These are phyloP conservation scores for Noturus placidus DNA, from an alignment of 2,113 vertebrate species.

Conservation along the genomic window DNA sequence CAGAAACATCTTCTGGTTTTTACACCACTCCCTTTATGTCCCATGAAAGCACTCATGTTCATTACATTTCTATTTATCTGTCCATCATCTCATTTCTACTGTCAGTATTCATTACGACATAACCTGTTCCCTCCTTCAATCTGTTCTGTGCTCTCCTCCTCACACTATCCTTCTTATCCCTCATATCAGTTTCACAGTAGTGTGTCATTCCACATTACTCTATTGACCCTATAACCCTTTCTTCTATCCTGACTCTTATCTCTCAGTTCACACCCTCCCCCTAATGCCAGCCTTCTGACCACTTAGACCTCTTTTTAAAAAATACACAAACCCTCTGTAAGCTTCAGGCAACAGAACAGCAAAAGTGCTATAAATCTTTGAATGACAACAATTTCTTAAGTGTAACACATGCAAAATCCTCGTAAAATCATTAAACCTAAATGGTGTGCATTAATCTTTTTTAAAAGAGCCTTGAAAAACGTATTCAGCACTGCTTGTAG, in stretches of 20 bases:
- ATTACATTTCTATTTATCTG: neutral
- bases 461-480: conserved; percentile 2
- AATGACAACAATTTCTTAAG: conserved; percentile 7
- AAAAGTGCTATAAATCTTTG: conserved; percentile 16
- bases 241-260: conserved; percentile 69
- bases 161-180: conserved; percentile 13
- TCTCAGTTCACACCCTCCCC: conserved; percentile 56
- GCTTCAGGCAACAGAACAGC: neutral
- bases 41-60: neutral
- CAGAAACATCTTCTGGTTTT: neutral
- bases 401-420: conserved; percentile 9
- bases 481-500: neutral
- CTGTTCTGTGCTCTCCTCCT: neutral
- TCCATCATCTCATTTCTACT: neutral
- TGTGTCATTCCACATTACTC: conserved; percentile 63
- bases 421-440: conserved; percentile 26
- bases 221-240: conserved; percentile 64
- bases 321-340: conserved; percentile 20
- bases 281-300: conserved; percentile 34
- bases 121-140: neutral
- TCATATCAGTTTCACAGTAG: conserved; percentile 63
- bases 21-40: neutral
- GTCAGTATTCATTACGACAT: conserved; percentile 10
- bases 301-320: conserved; percentile 41
- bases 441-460: conserved; percentile 8